These are phyloP conservation scores for Phengaris alcon DNA, from an alignment of 2,888 invertebrate genomes.

Conservation along the genomic window DNA sequence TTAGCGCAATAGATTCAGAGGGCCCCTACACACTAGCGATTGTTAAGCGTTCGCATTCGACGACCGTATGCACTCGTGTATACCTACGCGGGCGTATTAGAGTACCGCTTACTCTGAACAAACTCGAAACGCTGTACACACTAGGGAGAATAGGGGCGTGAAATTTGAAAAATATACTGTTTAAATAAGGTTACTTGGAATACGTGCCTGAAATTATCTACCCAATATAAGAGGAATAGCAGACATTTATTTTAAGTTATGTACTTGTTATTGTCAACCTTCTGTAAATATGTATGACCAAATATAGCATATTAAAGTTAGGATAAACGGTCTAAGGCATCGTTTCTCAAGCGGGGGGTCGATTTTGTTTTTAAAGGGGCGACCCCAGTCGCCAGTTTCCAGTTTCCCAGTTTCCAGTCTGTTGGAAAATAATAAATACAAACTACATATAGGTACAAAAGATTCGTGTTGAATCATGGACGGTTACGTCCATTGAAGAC, in stretches of 20 bases:
- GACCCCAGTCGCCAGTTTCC: too few relatives aligned
- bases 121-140: background rate
- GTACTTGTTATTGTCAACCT: conserved; percentile 1
- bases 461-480: too few relatives aligned
- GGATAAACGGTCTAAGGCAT: background rate
- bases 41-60: background rate
- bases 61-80: background rate
- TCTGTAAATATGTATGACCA: background rate
- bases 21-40: background rate
- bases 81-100: background rate
- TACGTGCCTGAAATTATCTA: too few relatives aligned
- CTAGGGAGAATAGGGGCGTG: too few relatives aligned
- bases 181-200: background rate
- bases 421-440: too few relatives aligned
- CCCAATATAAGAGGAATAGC: too few relatives aligned
- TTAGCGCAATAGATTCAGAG: background rate
- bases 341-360: too few relatives aligned
- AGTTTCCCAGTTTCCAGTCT: too few relatives aligned
- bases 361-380: too few relatives aligned
- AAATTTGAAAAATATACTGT: background rate
- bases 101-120: background rate
- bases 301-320: background rate
- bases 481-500: too few relatives aligned
- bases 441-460: too few relatives aligned
- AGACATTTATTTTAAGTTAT: conserved; percentile 4